Conservation (phyloP, 2,888 invertebrate genomes). For the Lasius platythorax region DNA sequence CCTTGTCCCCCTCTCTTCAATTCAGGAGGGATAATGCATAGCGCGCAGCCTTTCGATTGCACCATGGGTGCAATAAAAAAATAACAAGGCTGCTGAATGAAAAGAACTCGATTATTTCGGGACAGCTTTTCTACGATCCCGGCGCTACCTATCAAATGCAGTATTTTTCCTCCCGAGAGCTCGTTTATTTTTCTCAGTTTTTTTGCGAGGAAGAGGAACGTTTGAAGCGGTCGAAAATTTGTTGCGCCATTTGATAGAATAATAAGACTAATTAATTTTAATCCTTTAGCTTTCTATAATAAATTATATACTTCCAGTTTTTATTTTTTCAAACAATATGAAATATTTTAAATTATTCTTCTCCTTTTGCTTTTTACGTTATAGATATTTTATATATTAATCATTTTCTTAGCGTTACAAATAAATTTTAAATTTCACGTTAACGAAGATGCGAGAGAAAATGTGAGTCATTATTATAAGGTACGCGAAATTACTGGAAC, state of each 20-base stretch:
- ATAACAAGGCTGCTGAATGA: slow-evolving; percentile 34
- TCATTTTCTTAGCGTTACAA: too few relatives aligned
- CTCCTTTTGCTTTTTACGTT: neutral
- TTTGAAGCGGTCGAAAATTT: neutral
- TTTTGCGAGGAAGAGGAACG: neutral
- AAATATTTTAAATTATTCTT: neutral
- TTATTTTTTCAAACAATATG: neutral
- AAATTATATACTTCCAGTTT: neutral
- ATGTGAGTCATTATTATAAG: neutral
- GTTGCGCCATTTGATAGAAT: neutral
- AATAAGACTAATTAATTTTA: slow-evolving; percentile 17
- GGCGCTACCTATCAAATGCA: slow-evolving; percentile 10
- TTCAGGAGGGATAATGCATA: slow-evolving; percentile 18
- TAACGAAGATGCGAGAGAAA: too few relatives aligned
- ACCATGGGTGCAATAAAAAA: slow-evolving; percentile 36
- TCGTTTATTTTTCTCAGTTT: slow-evolving; percentile 26
- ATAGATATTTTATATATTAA: neutral
- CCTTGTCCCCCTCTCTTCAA: neutral
- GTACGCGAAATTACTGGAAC: neutral
- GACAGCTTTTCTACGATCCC: slow-evolving; percentile 5
- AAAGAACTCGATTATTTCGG: slow-evolving; percentile 45
- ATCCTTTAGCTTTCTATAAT: neutral
- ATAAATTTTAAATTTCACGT: too few relatives aligned
- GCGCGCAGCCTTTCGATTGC: slow-evolving; percentile 25
- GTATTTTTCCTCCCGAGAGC: neutral